Base-by-base conservation (phyloP, 2,113 vertebrate species). In the Cichladusa arquata region DNA sequence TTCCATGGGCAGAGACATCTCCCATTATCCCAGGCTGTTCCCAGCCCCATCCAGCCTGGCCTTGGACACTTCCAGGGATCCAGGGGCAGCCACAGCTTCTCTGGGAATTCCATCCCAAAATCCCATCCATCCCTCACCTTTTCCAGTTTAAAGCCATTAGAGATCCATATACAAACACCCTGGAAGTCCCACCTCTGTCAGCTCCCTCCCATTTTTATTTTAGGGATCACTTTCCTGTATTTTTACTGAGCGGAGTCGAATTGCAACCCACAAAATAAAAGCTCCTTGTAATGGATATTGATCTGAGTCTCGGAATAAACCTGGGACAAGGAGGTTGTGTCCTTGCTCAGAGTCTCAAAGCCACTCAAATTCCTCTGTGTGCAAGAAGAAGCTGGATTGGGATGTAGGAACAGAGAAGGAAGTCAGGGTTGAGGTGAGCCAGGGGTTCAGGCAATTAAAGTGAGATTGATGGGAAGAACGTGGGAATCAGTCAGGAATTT, bases 381-480 rank as follows among this genome's bases (percentile, higher is more conserved):
- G 70, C 77, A 9, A 19, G 51, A 67, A 56, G 42, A 89, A 83
- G 66, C 61, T 0, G 54, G 40, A 56, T 36, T 40, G 71, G 31
- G 54, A 80, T 20, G 56, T 1, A 7, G 56, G 8, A 31, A 12
- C 3, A 0, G 3, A 60, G 51, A 10, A 33, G 53, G 72, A 74
- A 67, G 12, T 4, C 42, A 17, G 45, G n/a, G n/a, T n/a, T n/a
- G n/a, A n/a, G n/a, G n/a, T n/a, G n/a, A n/a, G n/a, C n/a, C n/a
- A n/a, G n/a, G 14, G 17, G 3, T 33, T 45, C 54, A 6, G 56
- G 50, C 7, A 61, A 3, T 31, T 20, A 12, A 51, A 54, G 14
- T 4, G 7, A 74, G 47, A 38, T 6, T 5, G 23, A 5, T 4
- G 19, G 45, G 25, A 87, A 38, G 0, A 54, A 8, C 1, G 2